Conservation (phyloP, 2,113 vertebrate species). For the Leuciscus idus region DNA sequence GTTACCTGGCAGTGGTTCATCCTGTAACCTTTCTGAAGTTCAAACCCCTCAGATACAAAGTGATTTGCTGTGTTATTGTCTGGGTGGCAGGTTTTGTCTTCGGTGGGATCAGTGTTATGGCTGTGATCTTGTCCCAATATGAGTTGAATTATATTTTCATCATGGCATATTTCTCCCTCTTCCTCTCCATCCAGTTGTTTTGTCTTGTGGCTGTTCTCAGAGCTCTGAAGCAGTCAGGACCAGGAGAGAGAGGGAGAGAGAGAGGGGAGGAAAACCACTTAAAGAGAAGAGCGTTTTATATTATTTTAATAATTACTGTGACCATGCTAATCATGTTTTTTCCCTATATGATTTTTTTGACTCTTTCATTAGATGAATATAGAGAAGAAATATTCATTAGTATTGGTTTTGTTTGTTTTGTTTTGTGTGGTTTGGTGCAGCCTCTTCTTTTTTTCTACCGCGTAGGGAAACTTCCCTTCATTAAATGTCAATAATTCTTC, state of each 20-base stretch:
- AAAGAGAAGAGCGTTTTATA: not conserved
- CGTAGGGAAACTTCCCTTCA: not conserved
- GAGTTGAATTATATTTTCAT: not conserved
- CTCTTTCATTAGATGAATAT: not conserved
- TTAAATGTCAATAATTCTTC: not conserved
- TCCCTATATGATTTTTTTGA: not conserved
- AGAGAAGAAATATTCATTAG: accelerated
- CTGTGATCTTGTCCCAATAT: accelerated
- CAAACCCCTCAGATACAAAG: not conserved
- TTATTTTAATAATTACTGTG: not conserved
- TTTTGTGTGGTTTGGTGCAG: not conserved
- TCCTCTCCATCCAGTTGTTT: not conserved
- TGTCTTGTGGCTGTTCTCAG: not conserved
- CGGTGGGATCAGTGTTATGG: not conserved
- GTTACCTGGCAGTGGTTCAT: too few species aligned
- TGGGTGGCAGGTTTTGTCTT: conserved; percentile 7
- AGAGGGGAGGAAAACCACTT: not conserved
- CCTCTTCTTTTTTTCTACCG: conserved; percentile 29
- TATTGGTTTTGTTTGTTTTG: not conserved
- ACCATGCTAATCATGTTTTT: not conserved
- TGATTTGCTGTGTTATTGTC: not conserved
- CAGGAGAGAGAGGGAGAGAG: not conserved
- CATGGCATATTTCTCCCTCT: not conserved
- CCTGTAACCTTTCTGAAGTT: too few species aligned
- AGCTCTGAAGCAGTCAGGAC: conserved; percentile 24